These are phyloP conservation scores for Meda fulgida DNA, from an alignment of 2,797 vertebrate species.

Conservation along the genomic window DNA sequence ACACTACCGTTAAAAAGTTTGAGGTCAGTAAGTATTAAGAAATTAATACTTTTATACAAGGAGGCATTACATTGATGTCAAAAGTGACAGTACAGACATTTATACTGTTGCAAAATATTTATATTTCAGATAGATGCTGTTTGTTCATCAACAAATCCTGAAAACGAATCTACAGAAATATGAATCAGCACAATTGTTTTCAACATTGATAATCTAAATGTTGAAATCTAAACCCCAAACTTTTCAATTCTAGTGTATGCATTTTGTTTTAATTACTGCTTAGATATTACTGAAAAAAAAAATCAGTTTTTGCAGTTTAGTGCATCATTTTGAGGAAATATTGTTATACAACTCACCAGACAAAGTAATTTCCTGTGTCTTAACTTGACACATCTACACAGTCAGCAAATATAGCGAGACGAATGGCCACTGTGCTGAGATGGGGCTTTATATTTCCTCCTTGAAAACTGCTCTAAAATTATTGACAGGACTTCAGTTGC, in stretches of 20 bases:
- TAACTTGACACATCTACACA: background rate
- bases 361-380: background rate
- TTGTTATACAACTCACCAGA: constrained; percentile 2
- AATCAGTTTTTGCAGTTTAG: background rate
- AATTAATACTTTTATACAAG: background rate
- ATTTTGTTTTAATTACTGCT: background rate
- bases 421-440: background rate
- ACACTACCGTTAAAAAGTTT: background rate
- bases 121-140: too few relatives aligned
- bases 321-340: background rate
- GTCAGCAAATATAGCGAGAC: background rate
- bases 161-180: too few relatives aligned
- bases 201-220: background rate
- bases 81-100: too few relatives aligned
- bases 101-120: background rate
- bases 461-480: background rate
- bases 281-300: background rate
- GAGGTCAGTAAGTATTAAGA: background rate
- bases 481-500: background rate
- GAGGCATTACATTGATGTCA: background rate
- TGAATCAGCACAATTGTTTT: background rate
- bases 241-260: background rate
- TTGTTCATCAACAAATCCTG: background rate
- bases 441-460: background rate
- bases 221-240: background rate